phyloP scores from a whole-genome alignment of 1,140 invertebrate species.

The Plodia interpunctella region DNA sequence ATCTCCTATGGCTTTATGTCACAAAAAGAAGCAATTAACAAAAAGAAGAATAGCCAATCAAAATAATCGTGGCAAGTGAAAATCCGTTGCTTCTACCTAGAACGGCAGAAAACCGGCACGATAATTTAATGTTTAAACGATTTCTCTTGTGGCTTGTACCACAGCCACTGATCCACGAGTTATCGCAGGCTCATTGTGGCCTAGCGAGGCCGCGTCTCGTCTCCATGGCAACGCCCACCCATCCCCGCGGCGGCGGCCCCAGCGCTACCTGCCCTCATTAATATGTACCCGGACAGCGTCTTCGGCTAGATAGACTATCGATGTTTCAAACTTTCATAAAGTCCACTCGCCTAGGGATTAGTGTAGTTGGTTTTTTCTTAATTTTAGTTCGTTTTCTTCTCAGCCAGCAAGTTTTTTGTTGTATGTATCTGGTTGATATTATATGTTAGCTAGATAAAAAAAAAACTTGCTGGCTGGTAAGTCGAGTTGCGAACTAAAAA shows the following conservation, averaged over 20 bases:
- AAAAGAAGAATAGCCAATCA: too few relatives aligned
- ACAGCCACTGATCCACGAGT: constrained; percentile 37
- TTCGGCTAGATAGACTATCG: constrained; percentile 43
- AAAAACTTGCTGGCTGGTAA: too few relatives aligned
- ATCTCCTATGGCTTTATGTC: too few relatives aligned
- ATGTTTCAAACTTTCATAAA: constrained; percentile 61
- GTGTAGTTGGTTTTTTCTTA: neutral
- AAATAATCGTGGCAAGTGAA: too few relatives aligned
- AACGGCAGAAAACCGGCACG: too few relatives aligned
- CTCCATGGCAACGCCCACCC: constrained; percentile 52
- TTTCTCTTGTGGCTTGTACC: neutral
- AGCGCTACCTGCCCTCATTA: constrained; percentile 61
- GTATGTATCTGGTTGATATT: too few relatives aligned
- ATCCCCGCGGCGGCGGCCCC: constrained; percentile 23
- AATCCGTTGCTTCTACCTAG: too few relatives aligned
- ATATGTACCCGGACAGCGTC: constrained; percentile 67
- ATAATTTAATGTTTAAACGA: neutral
- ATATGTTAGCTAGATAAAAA: too few relatives aligned
- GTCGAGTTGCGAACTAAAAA: too few relatives aligned
- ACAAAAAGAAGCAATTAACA: too few relatives aligned
- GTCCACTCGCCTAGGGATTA: neutral
- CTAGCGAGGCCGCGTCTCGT: constrained; percentile 60
- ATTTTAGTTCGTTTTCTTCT: neutral
- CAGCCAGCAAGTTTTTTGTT: too few relatives aligned
- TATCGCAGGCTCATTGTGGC: constrained; percentile 57